Percentiles rank a stretch among this genome's conserved stretches.
Evolutionary conservation across 2,888 invertebrate genomes (phyloP).

Genomic region (Spialia ferax): DNA sequence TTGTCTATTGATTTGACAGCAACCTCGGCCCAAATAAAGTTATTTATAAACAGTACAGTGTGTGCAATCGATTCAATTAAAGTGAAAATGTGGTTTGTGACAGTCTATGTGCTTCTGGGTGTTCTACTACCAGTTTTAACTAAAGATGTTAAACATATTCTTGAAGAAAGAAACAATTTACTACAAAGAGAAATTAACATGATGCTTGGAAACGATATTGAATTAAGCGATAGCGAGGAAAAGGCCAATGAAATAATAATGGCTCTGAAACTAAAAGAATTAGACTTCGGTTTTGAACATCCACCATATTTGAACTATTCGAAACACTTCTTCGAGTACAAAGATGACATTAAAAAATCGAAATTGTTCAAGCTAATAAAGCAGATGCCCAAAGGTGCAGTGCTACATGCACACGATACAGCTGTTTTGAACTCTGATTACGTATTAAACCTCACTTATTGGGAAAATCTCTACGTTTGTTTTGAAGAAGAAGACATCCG

Average conservation of each 20-base stretch:
- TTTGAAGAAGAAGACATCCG: conserved; percentile 57
- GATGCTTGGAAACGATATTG: conserved; percentile 83
- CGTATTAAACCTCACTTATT: conserved; percentile 88
- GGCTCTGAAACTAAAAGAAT: conserved; percentile 82
- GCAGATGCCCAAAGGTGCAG: conserved; percentile 91
- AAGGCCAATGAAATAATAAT: conserved; percentile 87
- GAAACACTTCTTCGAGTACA: conserved; percentile 89
- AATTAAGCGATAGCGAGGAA: conserved; percentile 80
- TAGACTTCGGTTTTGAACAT: conserved; percentile 75
- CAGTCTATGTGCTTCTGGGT: conserved; percentile 23
- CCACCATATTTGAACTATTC: conserved; percentile 87
- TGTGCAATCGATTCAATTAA: conserved; percentile 35
- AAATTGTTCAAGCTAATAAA: conserved; percentile 88
- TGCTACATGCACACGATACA: conserved; percentile 90
- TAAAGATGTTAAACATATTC: conserved; percentile 50
- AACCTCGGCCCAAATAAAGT: conserved; percentile 35
- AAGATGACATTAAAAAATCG: conserved; percentile 86
- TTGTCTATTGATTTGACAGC: conserved; percentile 6
- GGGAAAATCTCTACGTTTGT: conserved; percentile 87
- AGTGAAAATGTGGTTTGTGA: conserved; percentile 54
- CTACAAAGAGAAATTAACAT: conserved; percentile 75
- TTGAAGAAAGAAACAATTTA: conserved; percentile 72
- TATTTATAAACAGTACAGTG: conserved; percentile 33
- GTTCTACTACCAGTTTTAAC: conserved; percentile 29
- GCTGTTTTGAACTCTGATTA: conserved; percentile 88